Evolutionary conservation across 1,140 invertebrate genomes (phyloP).

Genomic region (Neodiprion lecontei): DNA sequence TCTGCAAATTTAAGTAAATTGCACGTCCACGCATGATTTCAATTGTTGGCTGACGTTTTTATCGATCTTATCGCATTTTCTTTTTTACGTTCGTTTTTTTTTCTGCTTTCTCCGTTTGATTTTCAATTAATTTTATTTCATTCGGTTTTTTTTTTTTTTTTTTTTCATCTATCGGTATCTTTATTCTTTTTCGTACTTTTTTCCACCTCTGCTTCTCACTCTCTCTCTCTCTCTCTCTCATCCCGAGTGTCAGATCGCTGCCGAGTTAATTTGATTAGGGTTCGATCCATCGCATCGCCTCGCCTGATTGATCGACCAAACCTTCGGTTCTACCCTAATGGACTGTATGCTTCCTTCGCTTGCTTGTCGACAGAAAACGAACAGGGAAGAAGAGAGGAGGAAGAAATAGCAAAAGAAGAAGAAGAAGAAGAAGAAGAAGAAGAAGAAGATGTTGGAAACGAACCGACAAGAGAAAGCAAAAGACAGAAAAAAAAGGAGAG

Average conservation of each 20-base stretch:
- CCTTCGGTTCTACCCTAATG: not conserved
- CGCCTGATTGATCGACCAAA: conserved; percentile 10
- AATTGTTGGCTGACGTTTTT: too few relatives aligned
- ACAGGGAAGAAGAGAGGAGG: not conserved
- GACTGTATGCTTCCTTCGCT: not conserved
- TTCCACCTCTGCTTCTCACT: not conserved
- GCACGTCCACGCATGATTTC: too few relatives aligned
- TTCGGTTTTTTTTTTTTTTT: too few relatives aligned
- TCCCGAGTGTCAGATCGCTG: not conserved
- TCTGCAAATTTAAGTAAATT: too few relatives aligned
- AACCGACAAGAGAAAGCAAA: not conserved
- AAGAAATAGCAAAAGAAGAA: not conserved
- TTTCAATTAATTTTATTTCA: not conserved
- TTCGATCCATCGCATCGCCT: not conserved
- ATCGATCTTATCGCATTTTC: too few relatives aligned
- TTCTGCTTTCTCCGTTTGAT: conserved; percentile 5
- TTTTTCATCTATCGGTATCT: too few relatives aligned
- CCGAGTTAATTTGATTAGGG: conserved; percentile 17
- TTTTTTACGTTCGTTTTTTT: not conserved
- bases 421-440: not conserved
- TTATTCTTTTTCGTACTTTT: too few relatives aligned
- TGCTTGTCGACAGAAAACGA: too few relatives aligned
- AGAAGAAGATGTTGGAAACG: not conserved
- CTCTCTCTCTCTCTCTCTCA: not conserved
- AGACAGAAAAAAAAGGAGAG: not conserved